Evolutionary conservation across 2,113 vertebrate species (phyloP), one percentile per base, ranked within the genome.

Genomic region (Phylloscopus whistleri): DNA sequence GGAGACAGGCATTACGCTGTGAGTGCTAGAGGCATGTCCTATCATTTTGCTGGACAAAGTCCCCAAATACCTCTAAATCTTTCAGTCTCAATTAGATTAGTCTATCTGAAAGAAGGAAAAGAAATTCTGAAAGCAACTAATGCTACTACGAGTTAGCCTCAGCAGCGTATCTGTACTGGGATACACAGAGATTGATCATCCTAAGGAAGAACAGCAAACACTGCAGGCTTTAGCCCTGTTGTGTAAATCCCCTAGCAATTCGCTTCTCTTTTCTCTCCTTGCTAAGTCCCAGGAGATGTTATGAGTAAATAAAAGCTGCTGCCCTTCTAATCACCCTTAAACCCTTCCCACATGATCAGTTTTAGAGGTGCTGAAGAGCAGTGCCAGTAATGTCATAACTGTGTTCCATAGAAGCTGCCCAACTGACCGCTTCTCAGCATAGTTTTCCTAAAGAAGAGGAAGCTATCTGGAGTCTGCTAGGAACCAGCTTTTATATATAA

Each of bases 91-190:
- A 62, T 20, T 81, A 74, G 33, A 53, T 28, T 59, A 39, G 43
- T 35, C 13, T 74, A 43, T 33, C 9, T 70, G 55, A 87, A 80
- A 74, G 39, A 69, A 56, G 19, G 18, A 33, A 63, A 74, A 63
- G 4, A 76, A 74, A 44, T 3, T 46, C 49, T 51, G 23, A 69
- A 86, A 84, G 51, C 24, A 90, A 31, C 11, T 86, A 69, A 66
- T 58, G 14, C 44, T 66, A 37, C 37, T 33, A 0, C 59, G 84
- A 90, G 43, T 78, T 94, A 83, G 30, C 31, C 51, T 82, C 2
- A 6, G 72, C 48, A 5, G 0, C 13, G 1, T 31, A 66, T 28
- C 51, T 68, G 10, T 44, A 58, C 24, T 0, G 0, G 76, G 22
- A 48, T 52, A 48, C 4, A 51, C 19, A 91, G 33, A 58, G 59